These are phyloP conservation scores for Melanchra persicariae DNA, from an alignment of 2,888 invertebrate species.

Conservation along the genomic window DNA sequence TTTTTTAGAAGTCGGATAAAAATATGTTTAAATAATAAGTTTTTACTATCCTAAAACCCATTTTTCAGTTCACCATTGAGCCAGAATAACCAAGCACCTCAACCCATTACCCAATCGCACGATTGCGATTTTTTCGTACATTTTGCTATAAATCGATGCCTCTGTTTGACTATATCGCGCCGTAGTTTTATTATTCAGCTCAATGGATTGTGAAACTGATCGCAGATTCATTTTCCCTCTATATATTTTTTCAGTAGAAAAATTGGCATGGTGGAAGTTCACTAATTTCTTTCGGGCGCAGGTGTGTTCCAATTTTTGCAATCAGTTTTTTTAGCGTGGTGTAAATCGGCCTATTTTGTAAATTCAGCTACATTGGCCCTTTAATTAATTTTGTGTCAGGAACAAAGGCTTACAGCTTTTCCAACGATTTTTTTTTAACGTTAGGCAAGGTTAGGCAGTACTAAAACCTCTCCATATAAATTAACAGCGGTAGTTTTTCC, in stretches of 20 bases:
- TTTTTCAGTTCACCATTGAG: conserved; percentile 42
- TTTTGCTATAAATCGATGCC: conserved; percentile 47
- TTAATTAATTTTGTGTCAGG: conserved; percentile 11
- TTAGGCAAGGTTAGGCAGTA: too few relatives aligned
- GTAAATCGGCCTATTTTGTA: conserved; percentile 2
- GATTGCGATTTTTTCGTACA: conserved; percentile 45
- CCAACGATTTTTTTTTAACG: background rate
- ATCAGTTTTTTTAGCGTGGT: conserved; percentile 31
- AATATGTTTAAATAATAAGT: conserved; percentile 3
- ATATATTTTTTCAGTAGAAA: conserved; percentile 40
- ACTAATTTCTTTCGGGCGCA: conserved; percentile 56
- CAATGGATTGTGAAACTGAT: conserved; percentile 76
- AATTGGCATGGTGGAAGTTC: conserved; percentile 38
- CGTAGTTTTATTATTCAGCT: conserved; percentile 74
- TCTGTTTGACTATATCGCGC: conserved; percentile 52
- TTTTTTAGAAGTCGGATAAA: too few relatives aligned
- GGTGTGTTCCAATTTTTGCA: conserved; percentile 61
- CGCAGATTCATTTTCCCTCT: conserved; percentile 64
- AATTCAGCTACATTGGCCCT: background rate
- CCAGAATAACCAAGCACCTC: conserved; percentile 48
- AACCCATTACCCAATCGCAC: conserved; percentile 48
- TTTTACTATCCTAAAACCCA: conserved; percentile 3
- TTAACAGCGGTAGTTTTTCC: too few relatives aligned
- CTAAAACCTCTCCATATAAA: too few relatives aligned
- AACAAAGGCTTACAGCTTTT: background rate